Evolutionary conservation across 2,113 vertebrate genomes (phyloP), one percentile per base, ranked within the genome.

Genomic region (Lathamus discolor): DNA sequence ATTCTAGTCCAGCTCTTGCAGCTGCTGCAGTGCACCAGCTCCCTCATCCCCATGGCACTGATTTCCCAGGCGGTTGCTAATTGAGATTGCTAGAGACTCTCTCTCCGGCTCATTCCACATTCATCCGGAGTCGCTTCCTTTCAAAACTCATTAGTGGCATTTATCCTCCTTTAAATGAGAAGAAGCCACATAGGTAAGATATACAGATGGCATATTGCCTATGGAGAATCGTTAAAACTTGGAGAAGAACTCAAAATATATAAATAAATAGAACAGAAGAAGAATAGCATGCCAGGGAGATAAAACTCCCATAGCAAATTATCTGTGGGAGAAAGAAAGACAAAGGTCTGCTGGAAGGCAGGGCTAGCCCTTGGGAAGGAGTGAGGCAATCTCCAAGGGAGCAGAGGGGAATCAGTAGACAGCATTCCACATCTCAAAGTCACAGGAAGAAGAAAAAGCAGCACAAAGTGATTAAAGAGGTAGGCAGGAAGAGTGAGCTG

Each of bases 91-190:
- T 44, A 57, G 37, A 1, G 2, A 59, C 35, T 83, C 37, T n/a
- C 81, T 28, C 66, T 83, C 16, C 76, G 16, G 44, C 83, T 97
- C 94, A 97, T 97, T 97, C 90, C 83, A 73, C 37, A 96, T 95
- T 95, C 96, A 92, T 31, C 16, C 0, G 0, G 74, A 95, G 90
- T 1, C 1, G 2, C 74, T 73, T 67, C 91, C 87, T 97, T 94
- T 97, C 94, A 94, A 93, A 96, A 95, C 93, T 92, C 96, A 94
- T 95, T 93, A 97, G 86, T 81, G 68, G 83, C 92, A 93, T 96
- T 97, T 97, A 95, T 93, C 86, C 75, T 93, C 90, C 92, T 96
- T 94, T 86, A 78, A 94, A 95, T 95, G 94, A 96, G 79, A 88
- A 92, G 92, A 93, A 92, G 68, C 61, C 84, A 43, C 17, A 9